These are phyloP conservation scores for Cephalopterus ornatus DNA, from an alignment of 2,113 vertebrate species.

Conservation along the genomic window DNA sequence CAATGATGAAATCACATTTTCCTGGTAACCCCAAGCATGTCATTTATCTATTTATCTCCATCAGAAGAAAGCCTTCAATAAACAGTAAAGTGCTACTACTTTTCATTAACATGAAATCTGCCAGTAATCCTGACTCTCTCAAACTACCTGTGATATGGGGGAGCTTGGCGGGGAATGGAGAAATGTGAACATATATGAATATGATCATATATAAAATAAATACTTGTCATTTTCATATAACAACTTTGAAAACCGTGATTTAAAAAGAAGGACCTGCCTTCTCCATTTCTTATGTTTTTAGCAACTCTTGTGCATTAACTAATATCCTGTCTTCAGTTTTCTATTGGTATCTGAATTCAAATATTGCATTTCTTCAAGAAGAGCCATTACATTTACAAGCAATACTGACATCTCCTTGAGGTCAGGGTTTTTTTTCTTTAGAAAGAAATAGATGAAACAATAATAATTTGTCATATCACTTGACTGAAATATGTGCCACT, in stretches of 20 bases:
- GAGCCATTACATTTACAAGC: background rate
- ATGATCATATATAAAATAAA: background rate
- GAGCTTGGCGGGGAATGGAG: background rate
- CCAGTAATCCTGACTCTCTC: conserved; percentile 26
- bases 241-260: background rate
- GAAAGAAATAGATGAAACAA: conserved; percentile 49
- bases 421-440: conserved; percentile 11
- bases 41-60: conserved; percentile 73
- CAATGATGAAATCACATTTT: conserved; percentile 71
- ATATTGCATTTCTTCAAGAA: conserved; percentile 1
- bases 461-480: background rate
- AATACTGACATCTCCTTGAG: conserved; percentile 2
- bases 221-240: background rate
- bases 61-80: conserved; percentile 64
- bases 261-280: background rate
- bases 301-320: background rate
- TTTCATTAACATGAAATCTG: conserved; percentile 69
- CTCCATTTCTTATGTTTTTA: background rate
- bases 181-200: background rate
- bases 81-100: conserved; percentile 70
- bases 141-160: background rate
- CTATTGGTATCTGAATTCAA: background rate
- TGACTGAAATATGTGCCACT: background rate
- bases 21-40: conserved; percentile 62
- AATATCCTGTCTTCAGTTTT: background rate